Evolutionary conservation across 2,113 vertebrate species (phyloP).

Genomic region (chimpanzee (Pan troglodytes)): NHGRI_mPanTro3-v2.1_pri NC_072417.2:73556001-73556500

Average conservation of each 20-base stretch:
- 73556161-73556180: neutral
- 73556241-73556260: conserved; percentile 37
- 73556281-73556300: conserved; percentile 19
- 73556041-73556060: neutral
- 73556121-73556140: conserved; percentile 19
- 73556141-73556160: neutral
- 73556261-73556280: neutral
- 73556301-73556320: conserved; percentile 34
- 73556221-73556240: conserved; percentile 3
- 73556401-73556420: conserved; percentile 1
- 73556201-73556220: conserved; percentile 38
- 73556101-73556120: neutral
- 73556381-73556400: conserved; percentile 55
- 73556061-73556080: neutral
- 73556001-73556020: neutral
- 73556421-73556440: conserved; percentile 51
- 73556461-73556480: neutral
- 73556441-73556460: conserved; percentile 45
- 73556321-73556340: conserved; percentile 33
- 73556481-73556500: neutral
- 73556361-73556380: conserved; percentile 62
- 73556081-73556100: neutral
- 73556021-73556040: neutral
- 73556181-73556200: neutral
- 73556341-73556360: conserved; percentile 59